These are phyloP conservation scores for Patiria pectinifera DNA, from an alignment of 53 echinoderm and acorn worm genomes.

Conservation along the genomic window DNA sequence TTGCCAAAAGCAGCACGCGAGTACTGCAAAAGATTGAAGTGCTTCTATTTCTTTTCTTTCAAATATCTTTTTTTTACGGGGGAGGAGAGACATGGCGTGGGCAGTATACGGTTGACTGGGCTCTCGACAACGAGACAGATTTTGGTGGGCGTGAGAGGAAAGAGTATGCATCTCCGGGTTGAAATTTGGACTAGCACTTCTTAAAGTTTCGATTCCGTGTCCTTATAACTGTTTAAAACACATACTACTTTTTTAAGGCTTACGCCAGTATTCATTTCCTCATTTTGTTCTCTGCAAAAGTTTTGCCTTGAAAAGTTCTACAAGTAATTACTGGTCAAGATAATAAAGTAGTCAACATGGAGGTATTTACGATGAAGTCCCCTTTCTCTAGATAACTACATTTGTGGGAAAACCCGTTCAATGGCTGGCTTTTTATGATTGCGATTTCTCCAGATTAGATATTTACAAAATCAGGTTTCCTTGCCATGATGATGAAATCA, in stretches of 20 bases:
- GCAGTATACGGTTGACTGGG: not conserved
- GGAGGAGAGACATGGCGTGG: not conserved
- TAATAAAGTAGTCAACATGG: too few relatives aligned
- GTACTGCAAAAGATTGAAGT: not conserved
- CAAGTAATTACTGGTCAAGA: too few relatives aligned
- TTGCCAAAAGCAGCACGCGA: not conserved
- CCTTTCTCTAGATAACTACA: too few relatives aligned
- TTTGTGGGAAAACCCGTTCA: too few relatives aligned
- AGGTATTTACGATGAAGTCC: too few relatives aligned
- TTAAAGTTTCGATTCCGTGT: not conserved
- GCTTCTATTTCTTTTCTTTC: not conserved
- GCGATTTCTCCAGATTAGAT: too few relatives aligned
- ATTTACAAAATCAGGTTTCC: too few relatives aligned
- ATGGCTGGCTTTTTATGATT: too few relatives aligned
- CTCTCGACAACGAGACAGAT: not conserved
- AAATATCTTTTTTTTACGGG: not conserved
- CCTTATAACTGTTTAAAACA: not conserved
- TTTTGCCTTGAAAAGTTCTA: not conserved
- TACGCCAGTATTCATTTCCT: not conserved
- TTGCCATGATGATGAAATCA: too few relatives aligned
- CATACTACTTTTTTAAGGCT: not conserved
- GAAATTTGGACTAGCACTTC: not conserved
- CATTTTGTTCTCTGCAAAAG: not conserved
- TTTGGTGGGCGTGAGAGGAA: not conserved
- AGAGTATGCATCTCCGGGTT: not conserved